Conservation (phyloP, 2,797 vertebrate genomes). For the Hippocampus kuda region DNA sequence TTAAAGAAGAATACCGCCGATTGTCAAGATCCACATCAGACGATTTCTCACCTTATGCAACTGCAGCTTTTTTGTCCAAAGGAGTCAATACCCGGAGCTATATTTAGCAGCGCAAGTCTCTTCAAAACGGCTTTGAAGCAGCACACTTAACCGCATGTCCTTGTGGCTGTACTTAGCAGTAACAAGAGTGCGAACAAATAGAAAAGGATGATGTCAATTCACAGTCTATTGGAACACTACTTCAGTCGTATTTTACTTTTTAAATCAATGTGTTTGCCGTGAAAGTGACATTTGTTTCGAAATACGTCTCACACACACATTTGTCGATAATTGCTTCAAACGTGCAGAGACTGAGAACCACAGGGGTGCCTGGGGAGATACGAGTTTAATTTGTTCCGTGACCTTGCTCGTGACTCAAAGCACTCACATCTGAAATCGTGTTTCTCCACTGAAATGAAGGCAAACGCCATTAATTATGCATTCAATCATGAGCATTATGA, state of each 20-base stretch:
- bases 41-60: conserved; percentile 23
- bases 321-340: too few relatives aligned
- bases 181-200: not conserved
- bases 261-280: not conserved
- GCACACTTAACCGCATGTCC: not conserved
- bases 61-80: conserved; percentile 9
- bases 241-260: not conserved
- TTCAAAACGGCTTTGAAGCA: not conserved
- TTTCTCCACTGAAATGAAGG: too few relatives aligned
- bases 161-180: not conserved
- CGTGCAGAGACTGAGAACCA: too few relatives aligned
- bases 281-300: not conserved
- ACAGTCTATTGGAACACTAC: conserved; percentile 6
- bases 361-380: too few relatives aligned
- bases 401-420: too few relatives aligned
- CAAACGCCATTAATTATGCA: too few relatives aligned
- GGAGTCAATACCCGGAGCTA: conserved; percentile 22
- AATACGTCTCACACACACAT: not conserved
- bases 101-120: not conserved
- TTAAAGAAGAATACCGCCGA: conserved; percentile 55
- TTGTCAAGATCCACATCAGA: conserved; percentile 23
- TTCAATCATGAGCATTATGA: too few relatives aligned
- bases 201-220: conserved; percentile 3
- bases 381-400: too few relatives aligned
- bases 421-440: too few relatives aligned